Percentiles rank a stretch among this genome's conserved stretches.
Evolutionary conservation across 2,113 vertebrate species (phyloP).

Genomic region (Madoqua kirkii): DNA sequence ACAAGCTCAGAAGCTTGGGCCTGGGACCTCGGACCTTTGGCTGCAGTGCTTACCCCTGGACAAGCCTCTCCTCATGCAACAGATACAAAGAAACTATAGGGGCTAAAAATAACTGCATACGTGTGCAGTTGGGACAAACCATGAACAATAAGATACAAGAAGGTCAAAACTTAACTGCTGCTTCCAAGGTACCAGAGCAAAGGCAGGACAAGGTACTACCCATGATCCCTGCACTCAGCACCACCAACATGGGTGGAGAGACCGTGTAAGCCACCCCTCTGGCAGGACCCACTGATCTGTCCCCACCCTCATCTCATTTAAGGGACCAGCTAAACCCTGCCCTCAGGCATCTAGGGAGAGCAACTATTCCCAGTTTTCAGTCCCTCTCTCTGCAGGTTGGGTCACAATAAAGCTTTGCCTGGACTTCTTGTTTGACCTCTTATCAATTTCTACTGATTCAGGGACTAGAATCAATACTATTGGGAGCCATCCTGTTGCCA

Average conservation of each 20-base stretch:
- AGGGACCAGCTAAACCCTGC: background rate
- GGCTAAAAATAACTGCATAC: background rate
- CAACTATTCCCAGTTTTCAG: background rate
- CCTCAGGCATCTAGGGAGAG: background rate
- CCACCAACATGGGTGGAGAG: rapidly evolving
- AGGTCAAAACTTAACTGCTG: background rate
- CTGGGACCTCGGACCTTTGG: background rate
- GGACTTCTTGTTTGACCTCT: background rate
- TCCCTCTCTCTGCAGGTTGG: background rate
- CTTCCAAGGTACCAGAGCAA: background rate
- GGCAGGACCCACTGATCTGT: background rate
- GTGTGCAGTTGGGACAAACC: background rate
- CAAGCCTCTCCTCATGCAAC: background rate
- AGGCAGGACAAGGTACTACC: background rate
- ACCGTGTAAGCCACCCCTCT: background rate
- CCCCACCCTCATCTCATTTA: background rate
- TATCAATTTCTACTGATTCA: background rate
- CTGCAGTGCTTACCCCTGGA: background rate
- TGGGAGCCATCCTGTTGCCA: too few relatives aligned
- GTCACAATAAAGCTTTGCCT: background rate
- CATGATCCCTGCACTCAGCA: background rate
- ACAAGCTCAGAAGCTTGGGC: background rate
- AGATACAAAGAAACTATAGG: background rate
- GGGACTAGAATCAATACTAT: background rate
- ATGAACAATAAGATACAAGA: background rate